Evolutionary conservation across 2,888 invertebrate genomes (phyloP).

Genomic region (Caenorhabditis sp.): DNA sequence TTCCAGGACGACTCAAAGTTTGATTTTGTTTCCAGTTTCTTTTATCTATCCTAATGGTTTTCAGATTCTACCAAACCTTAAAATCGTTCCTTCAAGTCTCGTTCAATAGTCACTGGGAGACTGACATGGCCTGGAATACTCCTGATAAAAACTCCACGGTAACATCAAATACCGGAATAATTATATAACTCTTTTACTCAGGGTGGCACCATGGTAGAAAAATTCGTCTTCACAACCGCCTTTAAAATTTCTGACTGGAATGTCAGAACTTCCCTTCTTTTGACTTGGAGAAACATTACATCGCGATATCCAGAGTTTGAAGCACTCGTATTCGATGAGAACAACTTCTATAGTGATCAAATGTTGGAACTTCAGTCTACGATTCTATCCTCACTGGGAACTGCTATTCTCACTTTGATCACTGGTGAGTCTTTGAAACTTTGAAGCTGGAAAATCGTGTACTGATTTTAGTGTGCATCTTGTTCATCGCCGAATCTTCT

Average conservation of each 20-base stretch:
- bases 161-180: background rate
- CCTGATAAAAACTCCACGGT: constrained; percentile 56
- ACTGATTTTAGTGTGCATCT: constrained; percentile 74
- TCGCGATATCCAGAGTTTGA: constrained; percentile 80
- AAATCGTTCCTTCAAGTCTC: constrained; percentile 80
- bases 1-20: constrained; percentile 75
- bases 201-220: constrained; percentile 79
- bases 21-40: too few species aligned
- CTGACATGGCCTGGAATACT: constrained; percentile 78
- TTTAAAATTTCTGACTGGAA: constrained; percentile 80
- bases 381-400: constrained; percentile 81
- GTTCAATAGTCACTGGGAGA: constrained; percentile 82
- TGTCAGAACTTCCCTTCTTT: constrained; percentile 78
- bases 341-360: constrained; percentile 83
- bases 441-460: background rate
- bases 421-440: constrained; percentile 42
- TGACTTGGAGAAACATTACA: constrained; percentile 82
- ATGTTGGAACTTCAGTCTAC: constrained; percentile 80
- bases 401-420: constrained; percentile 81
- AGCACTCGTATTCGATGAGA: constrained; percentile 83
- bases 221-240: constrained; percentile 82
- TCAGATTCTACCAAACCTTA: constrained; percentile 80
- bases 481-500: constrained; percentile 81
- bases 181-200: too few species aligned
- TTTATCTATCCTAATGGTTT: background rate